A percentile compares a stretch with the other conserved stretches of the same genome.
Evolutionary conservation across 2,888 invertebrate genomes (phyloP).

Genomic region (Thyatira batis): DNA sequence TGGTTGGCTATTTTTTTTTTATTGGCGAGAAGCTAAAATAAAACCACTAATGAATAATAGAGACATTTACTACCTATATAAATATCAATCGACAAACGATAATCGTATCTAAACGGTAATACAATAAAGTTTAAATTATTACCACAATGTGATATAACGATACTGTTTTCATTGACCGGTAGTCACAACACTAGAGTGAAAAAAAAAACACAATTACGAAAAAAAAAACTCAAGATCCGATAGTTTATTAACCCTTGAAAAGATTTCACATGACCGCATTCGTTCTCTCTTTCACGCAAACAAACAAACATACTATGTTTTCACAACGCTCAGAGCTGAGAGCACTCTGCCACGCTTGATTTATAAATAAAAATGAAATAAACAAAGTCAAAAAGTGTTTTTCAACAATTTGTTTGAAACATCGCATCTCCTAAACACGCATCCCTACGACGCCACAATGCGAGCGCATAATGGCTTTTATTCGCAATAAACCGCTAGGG

Average conservation of each 20-base stretch:
- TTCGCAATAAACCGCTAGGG: neutral
- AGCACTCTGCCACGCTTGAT: constrained; percentile 64
- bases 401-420: constrained; percentile 50
- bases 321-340: constrained; percentile 39
- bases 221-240: constrained; percentile 11
- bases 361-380: constrained; percentile 67
- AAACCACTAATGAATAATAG: neutral
- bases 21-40: neutral
- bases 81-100: neutral
- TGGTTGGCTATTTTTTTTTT: no score
- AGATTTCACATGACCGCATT: constrained; percentile 46
- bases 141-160: neutral
- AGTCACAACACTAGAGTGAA: neutral
- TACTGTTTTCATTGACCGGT: neutral
- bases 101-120: neutral
- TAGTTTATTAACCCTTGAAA: constrained; percentile 56
- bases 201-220: neutral
- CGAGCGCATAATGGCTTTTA: constrained; percentile 21
- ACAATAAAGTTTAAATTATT: neutral
- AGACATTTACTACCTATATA: neutral
- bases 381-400: constrained; percentile 51
- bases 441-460: constrained; percentile 28
- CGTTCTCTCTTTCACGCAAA: constrained; percentile 22
- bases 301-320: constrained; percentile 58
- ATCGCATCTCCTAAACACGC: constrained; percentile 35